Percentiles rank a stretch among this genome's conserved stretches.
Evolutionary conservation across 1,140 invertebrate genomes (phyloP).

Genomic region (Adelges cooleyi): DNA sequence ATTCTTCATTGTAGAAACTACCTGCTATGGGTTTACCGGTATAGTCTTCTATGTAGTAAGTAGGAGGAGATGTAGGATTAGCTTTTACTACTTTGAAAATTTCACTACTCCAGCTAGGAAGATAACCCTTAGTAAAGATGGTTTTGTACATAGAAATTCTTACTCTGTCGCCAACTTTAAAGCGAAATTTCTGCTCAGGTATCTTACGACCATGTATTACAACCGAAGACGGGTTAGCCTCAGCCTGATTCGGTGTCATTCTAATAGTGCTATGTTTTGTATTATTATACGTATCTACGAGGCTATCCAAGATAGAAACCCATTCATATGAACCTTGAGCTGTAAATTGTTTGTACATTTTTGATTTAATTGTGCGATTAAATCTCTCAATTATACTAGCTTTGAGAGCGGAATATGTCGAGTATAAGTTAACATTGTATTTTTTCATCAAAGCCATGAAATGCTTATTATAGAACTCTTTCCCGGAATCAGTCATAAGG

Average conservation of each 20-base stretch:
- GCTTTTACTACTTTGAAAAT: not conserved
- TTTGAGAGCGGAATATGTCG: constrained; percentile 38
- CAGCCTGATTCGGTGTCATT: not conserved
- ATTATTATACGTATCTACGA: not conserved
- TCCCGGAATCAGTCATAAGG: not conserved
- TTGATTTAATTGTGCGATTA: constrained; percentile 38
- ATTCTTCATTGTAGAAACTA: not conserved
- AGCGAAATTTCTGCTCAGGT: not conserved
- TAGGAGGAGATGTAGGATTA: not conserved
- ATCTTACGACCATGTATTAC: not conserved
- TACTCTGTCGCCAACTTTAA: not conserved
- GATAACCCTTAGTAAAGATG: not conserved
- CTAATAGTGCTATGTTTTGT: not conserved
- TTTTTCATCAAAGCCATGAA: constrained; percentile 36
- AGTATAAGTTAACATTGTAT: constrained; percentile 36
- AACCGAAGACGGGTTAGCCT: not conserved
- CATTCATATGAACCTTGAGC: not conserved
- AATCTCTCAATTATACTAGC: constrained; percentile 39
- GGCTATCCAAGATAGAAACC: not conserved
- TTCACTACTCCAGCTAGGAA: not conserved
- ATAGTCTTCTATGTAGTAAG: not conserved
- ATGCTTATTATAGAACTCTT: constrained; percentile 36
- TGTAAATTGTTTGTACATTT: not conserved
- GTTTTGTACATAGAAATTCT: not conserved
- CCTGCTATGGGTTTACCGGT: not conserved